Evolutionary conservation across 2,797 vertebrate genomes (phyloP).

Genomic region (Danio aesculapii): DNA sequence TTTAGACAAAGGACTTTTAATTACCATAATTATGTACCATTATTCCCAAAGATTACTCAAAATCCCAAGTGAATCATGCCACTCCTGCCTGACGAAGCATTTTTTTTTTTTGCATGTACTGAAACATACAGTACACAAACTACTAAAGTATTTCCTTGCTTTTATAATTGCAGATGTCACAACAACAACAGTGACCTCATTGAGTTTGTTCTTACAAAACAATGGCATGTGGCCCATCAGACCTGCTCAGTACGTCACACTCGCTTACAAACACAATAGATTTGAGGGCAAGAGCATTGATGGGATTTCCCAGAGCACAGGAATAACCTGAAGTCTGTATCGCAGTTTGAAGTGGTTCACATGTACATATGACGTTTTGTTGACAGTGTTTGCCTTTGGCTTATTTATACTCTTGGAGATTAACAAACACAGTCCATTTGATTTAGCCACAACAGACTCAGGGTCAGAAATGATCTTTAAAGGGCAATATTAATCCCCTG

Average conservation of each 20-base stretch:
- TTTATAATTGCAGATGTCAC: constrained; percentile 74
- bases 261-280: constrained; percentile 65
- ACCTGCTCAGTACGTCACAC: constrained; percentile 33
- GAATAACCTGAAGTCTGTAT: constrained; percentile 76
- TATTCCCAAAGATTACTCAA: background rate
- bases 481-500: too few relatives aligned
- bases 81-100: background rate
- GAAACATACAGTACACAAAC: constrained; percentile 34
- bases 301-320: constrained; percentile 77
- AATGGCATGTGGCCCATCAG: constrained; percentile 66
- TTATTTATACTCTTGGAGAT: background rate
- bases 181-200: constrained; percentile 73
- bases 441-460: background rate
- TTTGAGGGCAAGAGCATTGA: constrained; percentile 72
- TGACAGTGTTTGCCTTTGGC: constrained; percentile 1
- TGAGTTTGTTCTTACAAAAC: constrained; percentile 72
- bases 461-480: too few relatives aligned
- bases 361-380: background rate
- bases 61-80: background rate
- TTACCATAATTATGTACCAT: background rate
- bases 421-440: background rate
- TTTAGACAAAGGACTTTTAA: background rate
- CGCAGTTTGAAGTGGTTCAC: constrained; percentile 57
- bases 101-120: background rate
- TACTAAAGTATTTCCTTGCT: constrained; percentile 54